Base-by-base conservation (phyloP, 2,113 vertebrate genomes). In the Mastomys coucha region DNA sequence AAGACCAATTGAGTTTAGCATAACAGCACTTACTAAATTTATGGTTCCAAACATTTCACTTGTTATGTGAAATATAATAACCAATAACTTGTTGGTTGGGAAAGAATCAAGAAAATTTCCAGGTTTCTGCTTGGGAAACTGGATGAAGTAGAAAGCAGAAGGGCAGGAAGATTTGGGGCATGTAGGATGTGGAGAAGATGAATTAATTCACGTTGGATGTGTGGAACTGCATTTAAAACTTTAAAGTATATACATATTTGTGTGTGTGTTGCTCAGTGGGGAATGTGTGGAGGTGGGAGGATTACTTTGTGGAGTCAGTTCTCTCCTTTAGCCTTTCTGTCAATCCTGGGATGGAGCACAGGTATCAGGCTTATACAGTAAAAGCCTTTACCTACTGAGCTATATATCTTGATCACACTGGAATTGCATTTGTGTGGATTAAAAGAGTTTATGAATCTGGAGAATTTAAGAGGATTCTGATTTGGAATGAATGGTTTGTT, bases 91-190 rank as follows among this genome's bases (percentile, higher is more conserved):
- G n/a, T 12, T 91, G 16, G 49, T 33, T 88, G 36, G 14, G 39
- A 93, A n/a, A 78, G 51, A 96, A 93, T 93, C 28, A 22, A 69
- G 22, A 31, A 67, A 80, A 17, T 10, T 11, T 9, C 6, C 31
- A 87, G 65, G 73, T 89, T 96, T 92, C 78, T 92, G 65, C 19
- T 89, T 70, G 24, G 67, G 51, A 92, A 95, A 91, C n/a, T 60
- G 39, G 5, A 85, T 89, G 39, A 58, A 96, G 53, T 91, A 78
- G 88, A 89, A 77, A 56, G 42, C 5, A 45, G 13, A 70, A 24
- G 70, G 56, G 14, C 78, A 91, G 31, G 70, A 53, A 49, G 67
- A 86, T 65, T 88, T 39, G 45, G 70, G 69, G 19, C 3, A 19
- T 22, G 1, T 51, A 22, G 16, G 78, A 33, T 70, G 5, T 85